A percentile compares a stretch with the other conserved stretches of the same genome.
Evolutionary conservation across 1,140 invertebrate genomes (phyloP).

Genomic region (Tetramorium simillimum): DNA sequence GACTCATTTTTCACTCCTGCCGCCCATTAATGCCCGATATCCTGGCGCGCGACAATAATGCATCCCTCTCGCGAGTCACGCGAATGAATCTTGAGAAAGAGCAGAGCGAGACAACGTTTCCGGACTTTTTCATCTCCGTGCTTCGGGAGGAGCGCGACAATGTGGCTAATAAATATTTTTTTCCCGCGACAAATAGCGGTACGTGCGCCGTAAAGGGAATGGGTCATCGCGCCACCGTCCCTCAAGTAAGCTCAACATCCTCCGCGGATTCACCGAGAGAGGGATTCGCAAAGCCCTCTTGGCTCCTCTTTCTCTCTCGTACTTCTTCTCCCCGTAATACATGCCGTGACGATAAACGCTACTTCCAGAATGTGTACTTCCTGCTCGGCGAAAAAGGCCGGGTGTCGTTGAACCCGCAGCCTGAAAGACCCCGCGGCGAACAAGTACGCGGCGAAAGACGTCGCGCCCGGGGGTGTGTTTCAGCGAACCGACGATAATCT

Average conservation of each 20-base stretch:
- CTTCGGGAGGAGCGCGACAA: neutral
- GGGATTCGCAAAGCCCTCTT: neutral
- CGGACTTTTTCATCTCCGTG: neutral
- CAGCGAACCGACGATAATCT: slow-evolving; percentile 54
- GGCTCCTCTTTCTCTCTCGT: neutral
- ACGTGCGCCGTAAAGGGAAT: slow-evolving; percentile 12
- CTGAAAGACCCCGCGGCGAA: slow-evolving; percentile 53
- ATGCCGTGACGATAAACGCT: slow-evolving; percentile 25
- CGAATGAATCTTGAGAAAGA: slow-evolving; percentile 19
- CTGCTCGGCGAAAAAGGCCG: slow-evolving; percentile 33
- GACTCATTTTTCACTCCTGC: slow-evolving; percentile 55
- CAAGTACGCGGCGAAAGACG: slow-evolving; percentile 19
- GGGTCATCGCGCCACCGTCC: neutral
- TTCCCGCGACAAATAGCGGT: slow-evolving; percentile 7
- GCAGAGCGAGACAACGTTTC: neutral
- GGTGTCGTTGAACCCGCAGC: slow-evolving; percentile 60
- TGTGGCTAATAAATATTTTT: slow-evolving; percentile 20
- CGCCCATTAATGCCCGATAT: slow-evolving; percentile 37
- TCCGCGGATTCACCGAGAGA: neutral
- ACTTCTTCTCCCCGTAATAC: neutral
- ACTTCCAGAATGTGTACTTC: slow-evolving; percentile 38
- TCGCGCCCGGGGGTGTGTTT: slow-evolving; percentile 24
- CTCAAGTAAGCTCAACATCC: slow-evolving; percentile 16
- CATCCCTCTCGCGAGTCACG: slow-evolving; percentile 15
- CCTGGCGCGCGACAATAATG: slow-evolving; percentile 50